Base-by-base conservation (phyloP, 1,140 invertebrate species). In the Oscheius sp. region DNA sequence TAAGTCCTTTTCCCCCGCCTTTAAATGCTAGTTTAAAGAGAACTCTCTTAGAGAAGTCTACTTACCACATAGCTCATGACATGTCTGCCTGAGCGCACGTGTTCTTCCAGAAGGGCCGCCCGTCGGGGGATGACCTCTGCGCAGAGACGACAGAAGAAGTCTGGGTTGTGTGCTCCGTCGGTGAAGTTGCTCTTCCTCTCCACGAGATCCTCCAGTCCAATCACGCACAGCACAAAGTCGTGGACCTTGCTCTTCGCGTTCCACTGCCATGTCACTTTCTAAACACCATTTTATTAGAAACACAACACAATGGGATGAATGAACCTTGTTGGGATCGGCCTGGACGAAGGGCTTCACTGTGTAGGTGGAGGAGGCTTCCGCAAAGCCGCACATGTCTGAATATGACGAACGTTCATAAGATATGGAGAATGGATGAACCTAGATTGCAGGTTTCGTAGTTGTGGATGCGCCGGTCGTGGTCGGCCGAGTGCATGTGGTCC, bases 121-220 rank as follows among this genome's bases (percentile, higher is more conserved):
- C 52, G 45, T 18, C 28, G 18, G 4, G 38, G 38, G 35, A 68
- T 32, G n/a, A n/a, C 32, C 10, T 26, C 58, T 3, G 46, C 45
- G 35, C 66, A 68, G 15, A 52, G 13, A 3, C 32, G 20, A 59
- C 66, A 68, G 23, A 29, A 65, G 29, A 68, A 68, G 52, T 68
- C 28, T 1, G 52, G n/a, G 3, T 15, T 15, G 45, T 20, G 20
- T 18, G 23, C 66, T 64, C 52, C 15, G 10, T 63, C 10, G 32
- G 10, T 13, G 20, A 15, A 7, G 15, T 29, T 34, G 46, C 45
- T 68, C 66, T 31, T 64, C 45, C 26, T 68, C 66, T 68, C 66
- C n/a, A 68, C 46, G 4, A 68, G 13, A 20, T 68, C 45, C 18
- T 68, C 45, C 58, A 68, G 66, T 29, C 66, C 66, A 29, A 68